phyloP scores from a whole-genome alignment of 2,888 invertebrate species.

The Leptinotarsa rubiginosa region DNA sequence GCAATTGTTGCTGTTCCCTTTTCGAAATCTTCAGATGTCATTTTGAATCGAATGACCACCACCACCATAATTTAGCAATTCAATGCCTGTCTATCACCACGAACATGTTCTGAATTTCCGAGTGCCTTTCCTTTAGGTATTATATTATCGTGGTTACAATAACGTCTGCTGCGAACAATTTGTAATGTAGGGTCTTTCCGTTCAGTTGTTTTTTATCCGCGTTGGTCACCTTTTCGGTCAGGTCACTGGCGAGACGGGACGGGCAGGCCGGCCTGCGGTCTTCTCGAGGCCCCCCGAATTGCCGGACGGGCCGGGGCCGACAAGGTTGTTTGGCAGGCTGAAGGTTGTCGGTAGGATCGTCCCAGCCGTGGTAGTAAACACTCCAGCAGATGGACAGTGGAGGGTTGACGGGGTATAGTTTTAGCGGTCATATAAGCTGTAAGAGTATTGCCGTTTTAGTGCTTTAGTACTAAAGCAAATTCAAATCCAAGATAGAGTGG shows the following conservation, averaged over 20 bases:
- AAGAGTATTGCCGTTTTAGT: no score
- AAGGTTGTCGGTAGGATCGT: slow-evolving; percentile 36
- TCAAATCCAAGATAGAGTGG: no score
- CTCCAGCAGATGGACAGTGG: slow-evolving; percentile 13
- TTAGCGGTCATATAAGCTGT: neutral
- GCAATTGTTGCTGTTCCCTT: no score
- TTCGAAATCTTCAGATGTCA: no score
- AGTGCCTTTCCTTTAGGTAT: slow-evolving; percentile 12
- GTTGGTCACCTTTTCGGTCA: slow-evolving; percentile 32
- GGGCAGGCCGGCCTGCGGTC: slow-evolving; percentile 28
- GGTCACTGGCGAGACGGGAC: slow-evolving; percentile 23
- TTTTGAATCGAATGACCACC: neutral
- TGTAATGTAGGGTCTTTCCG: slow-evolving; percentile 25
- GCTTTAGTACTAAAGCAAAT: no score
- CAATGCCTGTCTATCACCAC: slow-evolving; percentile 6
- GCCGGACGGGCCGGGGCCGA: slow-evolving; percentile 14
- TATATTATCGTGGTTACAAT: slow-evolving; percentile 21
- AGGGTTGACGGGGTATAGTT: neutral
- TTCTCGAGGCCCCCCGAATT: slow-evolving; percentile 21
- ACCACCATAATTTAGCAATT: slow-evolving; percentile 9
- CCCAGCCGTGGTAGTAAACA: slow-evolving; percentile 32
- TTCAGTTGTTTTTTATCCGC: slow-evolving; percentile 33
- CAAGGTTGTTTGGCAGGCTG: slow-evolving; percentile 38
- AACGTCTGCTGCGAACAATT: slow-evolving; percentile 36
- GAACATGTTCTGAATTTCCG: slow-evolving; percentile 7